Evolutionary conservation across 2,888 invertebrate species (phyloP), one percentile per base, ranked within the genome.

Genomic region (Mythimna ferrago): DNA sequence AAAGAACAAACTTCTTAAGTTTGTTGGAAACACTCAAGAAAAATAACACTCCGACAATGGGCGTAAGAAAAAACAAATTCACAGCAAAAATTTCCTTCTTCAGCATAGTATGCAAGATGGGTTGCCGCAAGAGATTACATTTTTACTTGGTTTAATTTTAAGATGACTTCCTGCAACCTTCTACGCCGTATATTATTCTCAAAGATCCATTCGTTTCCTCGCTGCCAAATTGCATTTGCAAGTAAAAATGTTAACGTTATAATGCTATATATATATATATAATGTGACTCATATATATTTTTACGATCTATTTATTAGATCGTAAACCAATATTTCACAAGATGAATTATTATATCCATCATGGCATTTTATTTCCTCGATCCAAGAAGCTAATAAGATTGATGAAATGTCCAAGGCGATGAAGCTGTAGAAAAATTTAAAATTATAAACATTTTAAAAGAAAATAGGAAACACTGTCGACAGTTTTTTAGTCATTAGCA

Each of bases 91-190:
- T 41, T 44, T 66, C 63, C 63, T 70, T 16, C 58, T 63, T 26
- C 76, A 48, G 68, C 68, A 60, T 35, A 67, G 32, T 62, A 71
- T 64, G 62, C 56, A 60, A 66, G 61, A 64, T 60, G 64, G 65
- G 70, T 63, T 70, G 56, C 70, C 66, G 62, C 67, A 70, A 83
- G 68, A 79, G 74, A 83, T 81, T 83, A 76, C 53, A 81, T 76
- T 83, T 82, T 83, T 83, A 81, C 76, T 81, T 78, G 66, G 64
- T 74, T 81, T 78, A 74, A 82, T 78, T 78, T 71, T 60, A 76
- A 80, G 61, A 76, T 61, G 74, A 78, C 64, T 78, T 78, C 60
- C 60, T 80, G 60, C 73, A 67, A 66, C 16, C 66, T 82, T 82
- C 69, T 69, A 26, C 44, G 53, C 26, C 62, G 38, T 66, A 70